Evolutionary conservation across 2,797 vertebrate genomes (phyloP).

Genomic region (Myotis pilosus): DNA sequence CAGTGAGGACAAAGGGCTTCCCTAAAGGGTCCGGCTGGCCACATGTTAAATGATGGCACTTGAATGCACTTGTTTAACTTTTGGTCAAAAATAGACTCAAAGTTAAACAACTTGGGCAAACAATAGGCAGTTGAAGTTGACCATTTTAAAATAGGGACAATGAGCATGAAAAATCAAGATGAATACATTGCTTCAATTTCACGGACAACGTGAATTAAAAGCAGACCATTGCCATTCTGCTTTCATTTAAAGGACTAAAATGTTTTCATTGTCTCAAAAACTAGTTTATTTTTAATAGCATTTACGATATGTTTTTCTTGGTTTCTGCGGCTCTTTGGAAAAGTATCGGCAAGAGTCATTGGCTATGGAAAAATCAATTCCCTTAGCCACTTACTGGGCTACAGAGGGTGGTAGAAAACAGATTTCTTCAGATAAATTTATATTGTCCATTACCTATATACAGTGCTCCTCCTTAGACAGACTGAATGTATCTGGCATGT

Average conservation of each 20-base stretch:
- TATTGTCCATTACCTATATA: conserved; percentile 56
- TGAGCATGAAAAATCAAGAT: conserved; percentile 76
- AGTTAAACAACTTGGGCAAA: conserved; percentile 76
- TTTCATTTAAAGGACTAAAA: conserved; percentile 80
- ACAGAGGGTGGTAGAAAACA: conserved; percentile 42
- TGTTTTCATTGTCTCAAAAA: conserved; percentile 76
- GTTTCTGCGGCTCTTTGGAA: conserved; percentile 57
- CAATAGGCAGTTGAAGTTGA: conserved; percentile 71
- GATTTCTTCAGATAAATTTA: conserved; percentile 65
- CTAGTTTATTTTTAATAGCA: conserved; percentile 75
- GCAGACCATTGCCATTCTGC: conserved; percentile 75
- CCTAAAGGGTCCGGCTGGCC: conserved; percentile 24
- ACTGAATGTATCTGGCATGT: conserved; percentile 65
- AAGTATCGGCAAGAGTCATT: conserved; percentile 46
- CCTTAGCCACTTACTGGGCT: conserved; percentile 62
- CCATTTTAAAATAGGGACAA: conserved; percentile 76
- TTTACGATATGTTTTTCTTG: conserved; percentile 70
- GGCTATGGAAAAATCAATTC: conserved; percentile 53
- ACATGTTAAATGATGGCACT: conserved; percentile 27
- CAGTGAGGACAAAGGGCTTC: conserved; percentile 47
- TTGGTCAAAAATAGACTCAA: conserved; percentile 70
- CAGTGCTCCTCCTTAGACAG: conserved; percentile 54
- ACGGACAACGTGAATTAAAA: conserved; percentile 80
- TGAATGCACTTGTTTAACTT: conserved; percentile 67
- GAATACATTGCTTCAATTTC: conserved; percentile 76